These are phyloP conservation scores for Carassius gibelio DNA, from an alignment of 2,113 vertebrate species.

Conservation along the genomic window DNA sequence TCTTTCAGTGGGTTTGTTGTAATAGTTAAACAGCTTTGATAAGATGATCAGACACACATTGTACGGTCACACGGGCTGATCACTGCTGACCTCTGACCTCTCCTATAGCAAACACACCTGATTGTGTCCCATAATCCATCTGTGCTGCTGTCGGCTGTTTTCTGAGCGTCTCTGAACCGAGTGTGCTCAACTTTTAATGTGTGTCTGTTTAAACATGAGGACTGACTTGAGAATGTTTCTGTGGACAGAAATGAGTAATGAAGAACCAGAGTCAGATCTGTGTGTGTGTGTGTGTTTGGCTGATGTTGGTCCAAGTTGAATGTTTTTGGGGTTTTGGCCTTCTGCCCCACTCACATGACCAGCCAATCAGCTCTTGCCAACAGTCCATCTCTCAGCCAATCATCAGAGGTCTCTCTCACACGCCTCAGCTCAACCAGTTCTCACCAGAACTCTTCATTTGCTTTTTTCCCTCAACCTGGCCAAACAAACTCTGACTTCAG, in stretches of 20 bases:
- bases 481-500: background rate
- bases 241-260: background rate
- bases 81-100: background rate
- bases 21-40: background rate
- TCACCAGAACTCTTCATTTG: background rate
- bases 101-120: slow-evolving; percentile 5
- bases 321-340: slow-evolving; percentile 7
- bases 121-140: background rate
- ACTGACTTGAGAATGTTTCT: background rate
- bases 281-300: slow-evolving; percentile 3
- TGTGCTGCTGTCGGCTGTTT: background rate
- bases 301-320: background rate
- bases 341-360: slow-evolving; percentile 26
- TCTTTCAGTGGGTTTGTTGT: background rate
- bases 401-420: background rate
- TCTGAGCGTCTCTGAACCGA: background rate
- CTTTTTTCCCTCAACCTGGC: background rate
- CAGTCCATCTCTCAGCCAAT: slow-evolving; percentile 30
- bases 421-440: slow-evolving; percentile 32
- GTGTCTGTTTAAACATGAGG: background rate
- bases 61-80: background rate
- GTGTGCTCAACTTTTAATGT: background rate
- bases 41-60: background rate
- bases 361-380: slow-evolving; percentile 51
- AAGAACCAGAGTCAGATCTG: background rate